Percentiles rank a stretch among this genome's conserved stretches.
Evolutionary conservation across 2,888 invertebrate genomes (phyloP).

Genomic region (Calameuta filiformis): DNA sequence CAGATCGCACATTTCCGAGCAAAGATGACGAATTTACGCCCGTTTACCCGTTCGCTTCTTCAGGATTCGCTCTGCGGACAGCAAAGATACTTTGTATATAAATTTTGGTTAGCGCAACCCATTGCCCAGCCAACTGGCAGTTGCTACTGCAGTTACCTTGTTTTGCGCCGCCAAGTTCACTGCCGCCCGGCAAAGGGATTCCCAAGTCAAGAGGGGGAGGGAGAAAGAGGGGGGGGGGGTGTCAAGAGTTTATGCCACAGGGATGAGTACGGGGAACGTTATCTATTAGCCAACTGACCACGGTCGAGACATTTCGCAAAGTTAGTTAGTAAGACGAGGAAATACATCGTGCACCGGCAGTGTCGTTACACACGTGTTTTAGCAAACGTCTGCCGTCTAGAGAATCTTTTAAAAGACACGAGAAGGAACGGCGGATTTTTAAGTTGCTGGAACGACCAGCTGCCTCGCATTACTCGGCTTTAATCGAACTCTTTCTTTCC

Average conservation of each 20-base stretch:
- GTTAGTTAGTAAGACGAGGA: slow-evolving; percentile 38
- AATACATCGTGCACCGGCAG: slow-evolving; percentile 31
- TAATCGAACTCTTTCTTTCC: slow-evolving; percentile 59
- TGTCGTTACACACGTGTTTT: neutral
- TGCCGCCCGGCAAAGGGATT: too few species aligned
- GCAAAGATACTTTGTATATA: slow-evolving; percentile 62
- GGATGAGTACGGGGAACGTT: slow-evolving; percentile 19
- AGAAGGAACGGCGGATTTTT: too few species aligned
- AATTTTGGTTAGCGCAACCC: slow-evolving; percentile 39
- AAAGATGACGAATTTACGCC: slow-evolving; percentile 37
- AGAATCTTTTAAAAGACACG: too few species aligned
- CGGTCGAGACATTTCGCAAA: slow-evolving; percentile 40
- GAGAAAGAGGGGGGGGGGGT: neutral
- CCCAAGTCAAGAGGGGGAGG: neutral
- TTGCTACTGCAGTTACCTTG: neutral
- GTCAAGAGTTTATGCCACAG: neutral
- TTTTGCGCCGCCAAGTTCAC: neutral
- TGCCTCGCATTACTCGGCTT: slow-evolving; percentile 52
- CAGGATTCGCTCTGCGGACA: slow-evolving; percentile 42
- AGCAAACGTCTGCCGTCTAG: too few species aligned
- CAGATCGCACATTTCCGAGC: too few species aligned
- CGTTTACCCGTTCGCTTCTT: slow-evolving; percentile 59
- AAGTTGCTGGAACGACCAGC: slow-evolving; percentile 22
- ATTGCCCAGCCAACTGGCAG: neutral
- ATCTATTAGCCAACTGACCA: slow-evolving; percentile 37